phyloP scores from a whole-genome alignment of 2,888 invertebrate species.

The Xestobium rufovillosum region DNA sequence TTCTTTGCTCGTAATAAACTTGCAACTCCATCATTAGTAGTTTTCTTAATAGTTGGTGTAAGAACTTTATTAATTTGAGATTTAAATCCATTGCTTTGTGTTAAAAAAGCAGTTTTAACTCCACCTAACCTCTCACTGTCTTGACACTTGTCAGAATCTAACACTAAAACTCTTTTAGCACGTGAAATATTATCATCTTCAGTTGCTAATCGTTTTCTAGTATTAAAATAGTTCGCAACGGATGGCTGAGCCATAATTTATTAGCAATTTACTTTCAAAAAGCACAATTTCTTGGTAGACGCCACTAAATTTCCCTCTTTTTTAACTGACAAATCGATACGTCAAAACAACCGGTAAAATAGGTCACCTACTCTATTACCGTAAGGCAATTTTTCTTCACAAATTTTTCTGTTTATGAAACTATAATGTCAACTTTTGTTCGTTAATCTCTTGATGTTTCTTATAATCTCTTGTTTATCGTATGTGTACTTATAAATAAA shows the following conservation, averaged over 20 bases:
- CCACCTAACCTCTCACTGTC: slow-evolving; percentile 4
- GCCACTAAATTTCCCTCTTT: too few species aligned
- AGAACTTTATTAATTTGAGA: neutral
- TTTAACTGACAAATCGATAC: too few species aligned
- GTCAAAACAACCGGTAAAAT: too few species aligned
- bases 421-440: too few species aligned
- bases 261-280: slow-evolving; percentile 12
- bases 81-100: slow-evolving; percentile 10
- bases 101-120: slow-evolving; percentile 21
- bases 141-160: slow-evolving; percentile 30
- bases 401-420: too few species aligned
- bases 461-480: too few species aligned
- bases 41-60: neutral
- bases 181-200: slow-evolving; percentile 51
- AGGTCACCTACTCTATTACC: too few species aligned
- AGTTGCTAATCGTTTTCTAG: slow-evolving; percentile 65
- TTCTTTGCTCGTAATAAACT: slow-evolving; percentile 16
- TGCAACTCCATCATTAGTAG: slow-evolving; percentile 2
- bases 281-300: slow-evolving; percentile 2
- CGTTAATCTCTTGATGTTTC: too few species aligned
- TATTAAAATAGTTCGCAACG: slow-evolving; percentile 66
- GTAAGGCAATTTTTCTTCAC: too few species aligned
- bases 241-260: slow-evolving; percentile 67
- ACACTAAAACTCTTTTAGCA: slow-evolving; percentile 47
- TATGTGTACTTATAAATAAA: too few species aligned